Conservation (phyloP, 2,113 vertebrate species). For the Vanacampus margaritifer region DNA sequence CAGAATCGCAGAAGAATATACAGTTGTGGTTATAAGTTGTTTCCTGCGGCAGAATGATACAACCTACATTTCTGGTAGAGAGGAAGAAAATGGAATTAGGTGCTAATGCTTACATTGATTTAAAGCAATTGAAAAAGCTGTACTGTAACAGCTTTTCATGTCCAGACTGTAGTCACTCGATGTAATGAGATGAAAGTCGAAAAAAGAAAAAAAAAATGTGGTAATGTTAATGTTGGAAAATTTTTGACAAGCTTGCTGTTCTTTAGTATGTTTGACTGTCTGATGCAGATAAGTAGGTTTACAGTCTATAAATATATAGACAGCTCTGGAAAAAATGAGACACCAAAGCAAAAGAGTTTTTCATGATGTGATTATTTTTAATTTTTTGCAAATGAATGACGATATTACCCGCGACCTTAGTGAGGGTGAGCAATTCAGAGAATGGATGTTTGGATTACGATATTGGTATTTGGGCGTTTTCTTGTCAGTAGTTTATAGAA, state of each 20-base stretch:
- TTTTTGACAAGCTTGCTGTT: not conserved
- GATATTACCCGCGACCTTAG: no score
- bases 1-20: not conserved
- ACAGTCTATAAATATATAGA: not conserved
- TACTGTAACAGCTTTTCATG: not conserved
- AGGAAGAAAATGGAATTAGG: not conserved
- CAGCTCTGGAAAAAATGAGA: not conserved
- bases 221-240: not conserved
- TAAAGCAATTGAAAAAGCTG: not conserved
- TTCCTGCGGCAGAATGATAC: constrained; percentile 3
- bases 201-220: not conserved
- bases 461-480: no score
- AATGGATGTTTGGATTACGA: no score
- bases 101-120: not conserved
- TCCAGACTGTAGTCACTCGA: not conserved
- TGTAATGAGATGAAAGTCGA: not conserved
- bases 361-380: no score
- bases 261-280: not conserved
- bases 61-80: not conserved
- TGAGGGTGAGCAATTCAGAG: no score
- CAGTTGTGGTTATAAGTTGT: constrained; percentile 2
- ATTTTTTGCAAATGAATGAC: no score
- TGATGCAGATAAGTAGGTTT: not conserved
- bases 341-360: no score
- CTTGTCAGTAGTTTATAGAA: no score